Percentiles rank a stretch among this genome's conserved stretches.
phyloP scores from a whole-genome alignment of 2,888 invertebrate species.

The Lissocephala sabroskyi region DNA sequence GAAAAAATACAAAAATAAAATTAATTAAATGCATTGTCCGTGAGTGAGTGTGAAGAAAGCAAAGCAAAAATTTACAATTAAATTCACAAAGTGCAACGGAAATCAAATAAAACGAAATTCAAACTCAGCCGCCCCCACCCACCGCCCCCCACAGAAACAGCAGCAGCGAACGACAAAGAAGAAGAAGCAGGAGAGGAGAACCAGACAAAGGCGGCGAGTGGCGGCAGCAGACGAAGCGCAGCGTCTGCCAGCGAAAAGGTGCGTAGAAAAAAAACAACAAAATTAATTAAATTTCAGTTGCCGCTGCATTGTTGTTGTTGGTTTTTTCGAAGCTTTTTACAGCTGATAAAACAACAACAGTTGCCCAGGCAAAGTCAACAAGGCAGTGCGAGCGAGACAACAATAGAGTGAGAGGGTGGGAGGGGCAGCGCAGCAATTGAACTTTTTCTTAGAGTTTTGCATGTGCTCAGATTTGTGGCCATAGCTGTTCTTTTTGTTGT shows the following conservation, averaged over 20 bases:
- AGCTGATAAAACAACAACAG: too few relatives aligned
- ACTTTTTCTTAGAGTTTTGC: too few relatives aligned
- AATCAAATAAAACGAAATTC: slow-evolving; percentile 13
- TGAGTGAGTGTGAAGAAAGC: background rate
- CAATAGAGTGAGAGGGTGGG: background rate
- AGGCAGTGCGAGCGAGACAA: background rate
- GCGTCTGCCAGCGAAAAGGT: slow-evolving; percentile 22
- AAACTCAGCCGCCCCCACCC: slow-evolving; percentile 18
- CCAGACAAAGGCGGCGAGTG: slow-evolving; percentile 10
- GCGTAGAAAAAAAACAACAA: slow-evolving; percentile 19
- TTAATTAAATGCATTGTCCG: slow-evolving; percentile 3
- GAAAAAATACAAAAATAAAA: slow-evolving; percentile 37
- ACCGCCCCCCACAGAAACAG: background rate
- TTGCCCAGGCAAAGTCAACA: too few relatives aligned
- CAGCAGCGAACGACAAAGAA: background rate
- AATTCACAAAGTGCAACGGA: background rate
- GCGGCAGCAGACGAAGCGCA: slow-evolving; percentile 12
- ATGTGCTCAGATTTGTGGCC: background rate
- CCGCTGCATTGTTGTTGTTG: too few relatives aligned
- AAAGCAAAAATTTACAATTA: background rate
- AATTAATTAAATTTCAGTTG: slow-evolving; percentile 3
- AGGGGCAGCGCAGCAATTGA: too few relatives aligned
- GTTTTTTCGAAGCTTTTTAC: too few relatives aligned
- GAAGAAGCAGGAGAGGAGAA: slow-evolving; percentile 17
- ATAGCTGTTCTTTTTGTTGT: background rate